phyloP scores from a whole-genome alignment of 2,888 invertebrate genomes.

The Plutella xylostella region DNA sequence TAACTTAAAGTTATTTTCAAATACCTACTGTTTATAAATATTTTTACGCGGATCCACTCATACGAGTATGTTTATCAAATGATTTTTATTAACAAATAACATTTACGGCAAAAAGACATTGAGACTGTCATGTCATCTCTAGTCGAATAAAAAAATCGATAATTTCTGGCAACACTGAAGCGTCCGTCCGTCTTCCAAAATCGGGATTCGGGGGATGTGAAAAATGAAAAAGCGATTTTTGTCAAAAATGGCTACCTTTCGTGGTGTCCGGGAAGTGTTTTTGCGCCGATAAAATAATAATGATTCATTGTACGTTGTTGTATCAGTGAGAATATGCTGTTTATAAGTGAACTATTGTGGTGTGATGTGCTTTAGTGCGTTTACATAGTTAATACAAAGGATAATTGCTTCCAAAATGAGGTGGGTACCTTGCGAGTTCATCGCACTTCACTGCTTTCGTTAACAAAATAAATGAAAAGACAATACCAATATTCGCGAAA shows the following conservation, averaged over 20 bases:
- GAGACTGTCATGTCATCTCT: too few relatives aligned
- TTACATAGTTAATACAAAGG: slow-evolving; percentile 63
- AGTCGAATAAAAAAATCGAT: too few relatives aligned
- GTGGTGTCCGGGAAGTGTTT: slow-evolving; percentile 41
- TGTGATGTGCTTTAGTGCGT: slow-evolving; percentile 63
- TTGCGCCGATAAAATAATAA: slow-evolving; percentile 47
- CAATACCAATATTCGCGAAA: too few relatives aligned
- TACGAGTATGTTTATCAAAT: too few relatives aligned
- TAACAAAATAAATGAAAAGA: slow-evolving; percentile 64
- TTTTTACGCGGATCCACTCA: too few relatives aligned
- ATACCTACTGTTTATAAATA: too few relatives aligned
- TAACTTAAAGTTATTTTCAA: too few relatives aligned
- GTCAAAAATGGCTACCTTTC: slow-evolving; percentile 62
- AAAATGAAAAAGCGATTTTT: slow-evolving; percentile 44
- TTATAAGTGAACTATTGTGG: slow-evolving; percentile 64
- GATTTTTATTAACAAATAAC: too few relatives aligned
- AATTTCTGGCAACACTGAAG: too few relatives aligned
- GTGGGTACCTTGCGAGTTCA: slow-evolving; percentile 53
- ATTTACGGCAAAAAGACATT: too few relatives aligned
- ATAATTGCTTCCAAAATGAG: slow-evolving; percentile 60
- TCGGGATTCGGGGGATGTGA: slow-evolving; percentile 51
- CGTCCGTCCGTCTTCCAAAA: too few relatives aligned
- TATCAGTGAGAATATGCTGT: slow-evolving; percentile 59
- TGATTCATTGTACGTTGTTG: slow-evolving; percentile 44
- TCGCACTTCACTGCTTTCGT: slow-evolving; percentile 49